Evolutionary conservation across 2,888 invertebrate genomes (phyloP), one percentile per base, ranked within the genome.

Genomic region (Amphipyra tragopoginis): DNA sequence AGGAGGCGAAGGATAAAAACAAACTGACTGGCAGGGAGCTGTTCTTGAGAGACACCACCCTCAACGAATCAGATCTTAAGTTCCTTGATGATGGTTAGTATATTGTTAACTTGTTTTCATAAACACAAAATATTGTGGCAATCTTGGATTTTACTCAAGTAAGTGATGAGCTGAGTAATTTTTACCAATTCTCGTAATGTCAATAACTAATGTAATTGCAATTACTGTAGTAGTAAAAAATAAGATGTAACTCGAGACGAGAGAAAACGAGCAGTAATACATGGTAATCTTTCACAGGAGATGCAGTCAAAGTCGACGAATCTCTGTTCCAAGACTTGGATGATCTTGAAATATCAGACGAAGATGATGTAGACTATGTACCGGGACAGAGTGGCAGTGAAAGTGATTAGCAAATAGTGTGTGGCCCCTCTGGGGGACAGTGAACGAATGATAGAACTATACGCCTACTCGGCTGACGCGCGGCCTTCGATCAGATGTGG

Each of bases 11-110:
- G 68, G 97, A 97, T 65, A 96, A 96, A 39, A 97, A 97, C 83
- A 98, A 99, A 90, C 93, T 98, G 40, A 99, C 99, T 0, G 99
- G 99, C 13, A 96, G 96, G 86, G 99, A 99, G 91, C 94, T 99
- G 56, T 99, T 99, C 95, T 96, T 99, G 90, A 96, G 96, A 58
- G 99, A 99, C 89, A 97, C 97, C 69, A 98, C 99, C 1, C 96
- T 99, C 75, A 98, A 98, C 91, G 98, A 99, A 83, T 99, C 99
- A 5, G 99, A 99, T 95, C 96, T 99, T 63, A 98, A 98, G 91
- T 99, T 98, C 95, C 95, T 99, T 75, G 97, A 98, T 91, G 98
- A 98, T 91, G 98, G 98, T 96, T 88, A 86, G 86, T 64, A 39
- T 48, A 8, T 6, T 11, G 3, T 86, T 64, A 36, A 48, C 8